Evolutionary conservation across 35 echinoderm and acorn worm genomes (phyloP).

Genomic region (Amphiura filiformis): DNA sequence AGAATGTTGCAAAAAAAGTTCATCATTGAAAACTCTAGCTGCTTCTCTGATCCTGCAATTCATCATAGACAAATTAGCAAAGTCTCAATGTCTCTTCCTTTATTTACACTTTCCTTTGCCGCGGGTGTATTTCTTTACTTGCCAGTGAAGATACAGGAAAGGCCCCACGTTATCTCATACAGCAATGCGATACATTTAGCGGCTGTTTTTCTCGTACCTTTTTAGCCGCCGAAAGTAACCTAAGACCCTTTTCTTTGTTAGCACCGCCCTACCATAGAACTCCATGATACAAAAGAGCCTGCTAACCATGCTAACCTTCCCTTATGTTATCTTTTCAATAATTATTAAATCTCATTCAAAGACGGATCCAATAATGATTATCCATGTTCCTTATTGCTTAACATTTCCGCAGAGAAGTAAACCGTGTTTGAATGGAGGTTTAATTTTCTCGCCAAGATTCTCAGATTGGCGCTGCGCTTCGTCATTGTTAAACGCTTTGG

Average conservation of each 20-base stretch:
- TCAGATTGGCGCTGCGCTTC: not conserved
- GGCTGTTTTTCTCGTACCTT: not conserved
- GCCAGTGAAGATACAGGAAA: not conserved
- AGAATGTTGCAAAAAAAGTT: not conserved
- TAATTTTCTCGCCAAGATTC: not conserved
- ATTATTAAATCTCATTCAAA: not conserved
- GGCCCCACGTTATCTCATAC: not conserved
- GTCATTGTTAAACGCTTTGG: not conserved
- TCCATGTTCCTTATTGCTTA: not conserved
- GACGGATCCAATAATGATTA: not conserved
- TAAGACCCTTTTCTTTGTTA: conserved; percentile 3
- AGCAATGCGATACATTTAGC: conserved; percentile 11
- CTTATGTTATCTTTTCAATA: not conserved
- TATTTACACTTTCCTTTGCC: not conserved
- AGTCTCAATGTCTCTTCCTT: not conserved
- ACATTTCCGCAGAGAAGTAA: not conserved
- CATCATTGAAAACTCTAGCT: not conserved
- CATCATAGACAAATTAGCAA: not conserved
- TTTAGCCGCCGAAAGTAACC: not conserved
- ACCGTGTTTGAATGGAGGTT: not conserved
- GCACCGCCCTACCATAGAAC: not conserved
- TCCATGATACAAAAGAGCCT: not conserved
- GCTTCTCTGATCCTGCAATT: not conserved
- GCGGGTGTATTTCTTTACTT: not conserved
- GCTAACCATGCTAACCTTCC: not conserved